Evolutionary conservation across 2,113 vertebrate genomes (phyloP), one percentile per base, ranked within the genome.

Genomic region (Turnix velox): DNA sequence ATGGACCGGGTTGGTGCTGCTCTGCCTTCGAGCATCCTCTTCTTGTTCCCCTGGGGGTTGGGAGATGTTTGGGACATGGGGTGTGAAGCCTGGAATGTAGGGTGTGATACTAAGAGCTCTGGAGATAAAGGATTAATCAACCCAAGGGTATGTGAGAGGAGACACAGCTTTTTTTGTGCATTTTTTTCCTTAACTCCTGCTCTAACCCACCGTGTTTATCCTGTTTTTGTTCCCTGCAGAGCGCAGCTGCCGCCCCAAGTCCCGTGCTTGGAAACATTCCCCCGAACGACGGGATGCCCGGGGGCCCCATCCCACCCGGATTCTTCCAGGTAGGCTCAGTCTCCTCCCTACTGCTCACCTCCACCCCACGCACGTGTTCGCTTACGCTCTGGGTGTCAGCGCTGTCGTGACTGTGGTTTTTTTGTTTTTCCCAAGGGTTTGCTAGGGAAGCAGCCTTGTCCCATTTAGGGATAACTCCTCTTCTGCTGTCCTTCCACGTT

Each of bases 191-290:
- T 51, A 42, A 9, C 37, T 76, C 55, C 33, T 9, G 43, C 39
- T 45, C 74, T 39, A 77, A 68, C 65, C 66, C 86, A 88, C 88
- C 11, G 0, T n/a, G 45, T 90, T 76, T 94, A 52, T 84, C 71
- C 37, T 86, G 39, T 91, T 96, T 90, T 61, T 97, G 75, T 97
- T 92, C 97, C 96, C 90, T 1, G 6, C 98, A 99, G 98, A 99
- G 98, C 30, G 98, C 98, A 92, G 98, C 98, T 61, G 98, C 98
- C 27, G 98, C 98, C 79, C 98, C 98, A 9, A 99, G 98, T 95
- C 98, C 98, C 2, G 98, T 99, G 95, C 98, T 99, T 87, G 98
- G 98, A 97, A 99, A 98, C 98, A 98, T 99, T 98, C 98, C 98
- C 96, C 98, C 98, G 69, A 98, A 97, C 8, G 98, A 99, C 55